phyloP scores from a whole-genome alignment of 1,140 invertebrate species.

The Bombus picipes region DNA sequence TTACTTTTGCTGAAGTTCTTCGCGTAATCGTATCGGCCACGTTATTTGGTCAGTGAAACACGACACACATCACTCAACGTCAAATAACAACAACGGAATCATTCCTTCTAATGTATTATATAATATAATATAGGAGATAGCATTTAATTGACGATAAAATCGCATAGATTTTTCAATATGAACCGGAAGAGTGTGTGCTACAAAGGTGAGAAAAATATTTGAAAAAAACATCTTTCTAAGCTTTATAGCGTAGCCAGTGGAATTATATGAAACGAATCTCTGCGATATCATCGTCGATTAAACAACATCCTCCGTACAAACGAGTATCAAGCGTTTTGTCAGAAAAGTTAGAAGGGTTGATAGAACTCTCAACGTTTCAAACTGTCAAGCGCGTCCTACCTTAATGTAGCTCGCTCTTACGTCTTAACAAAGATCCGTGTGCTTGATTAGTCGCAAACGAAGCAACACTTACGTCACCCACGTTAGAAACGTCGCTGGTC shows the following conservation, averaged over 20 bases:
- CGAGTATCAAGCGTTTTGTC: neutral
- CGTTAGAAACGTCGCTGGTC: conserved; percentile 74
- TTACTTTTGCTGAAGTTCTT: neutral
- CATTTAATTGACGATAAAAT: neutral
- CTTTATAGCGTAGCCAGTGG: too few relatives aligned
- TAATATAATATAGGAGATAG: too few relatives aligned
- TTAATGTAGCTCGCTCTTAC: neutral
- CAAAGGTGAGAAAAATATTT: too few relatives aligned
- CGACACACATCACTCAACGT: neutral
- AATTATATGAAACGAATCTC: too few relatives aligned
- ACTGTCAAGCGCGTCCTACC: conserved; percentile 3
- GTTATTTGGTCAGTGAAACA: neutral
- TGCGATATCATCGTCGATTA: neutral
- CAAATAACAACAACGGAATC: neutral
- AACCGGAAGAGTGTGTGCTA: neutral
- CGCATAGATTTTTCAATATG: neutral
- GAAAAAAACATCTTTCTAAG: too few relatives aligned
- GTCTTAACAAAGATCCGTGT: neutral
- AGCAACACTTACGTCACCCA: conserved; percentile 75
- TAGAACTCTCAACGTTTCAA: neutral
- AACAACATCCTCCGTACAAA: neutral
- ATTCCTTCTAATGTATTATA: neutral
- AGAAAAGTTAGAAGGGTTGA: neutral
- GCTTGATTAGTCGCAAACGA: conserved; percentile 32
- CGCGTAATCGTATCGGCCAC: neutral